These are phyloP conservation scores for Helarctos malayanus DNA, from an alignment of 2,797 vertebrate genomes.

Conservation along the genomic window DNA sequence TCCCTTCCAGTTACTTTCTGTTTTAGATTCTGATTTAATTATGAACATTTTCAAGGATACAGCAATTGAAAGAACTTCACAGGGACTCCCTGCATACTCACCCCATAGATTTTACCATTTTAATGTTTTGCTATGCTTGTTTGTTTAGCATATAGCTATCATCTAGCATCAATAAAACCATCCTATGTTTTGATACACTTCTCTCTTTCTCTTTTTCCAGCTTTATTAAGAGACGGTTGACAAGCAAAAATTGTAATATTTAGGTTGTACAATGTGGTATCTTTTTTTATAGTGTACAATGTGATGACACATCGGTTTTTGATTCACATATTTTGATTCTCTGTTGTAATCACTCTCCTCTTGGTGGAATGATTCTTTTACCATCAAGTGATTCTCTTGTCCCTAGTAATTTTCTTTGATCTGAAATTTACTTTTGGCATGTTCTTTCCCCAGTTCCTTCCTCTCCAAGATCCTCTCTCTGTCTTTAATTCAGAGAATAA, in stretches of 20 bases:
- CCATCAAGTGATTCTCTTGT: background rate
- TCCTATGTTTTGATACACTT: background rate
- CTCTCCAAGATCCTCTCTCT: background rate
- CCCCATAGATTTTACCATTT: background rate
- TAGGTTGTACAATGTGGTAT: background rate
- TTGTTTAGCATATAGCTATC: background rate
- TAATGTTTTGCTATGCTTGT: background rate
- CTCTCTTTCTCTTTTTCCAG: background rate
- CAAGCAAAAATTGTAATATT: background rate
- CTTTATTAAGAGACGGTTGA: background rate
- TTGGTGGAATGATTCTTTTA: background rate
- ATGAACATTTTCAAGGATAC: background rate
- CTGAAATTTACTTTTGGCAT: background rate
- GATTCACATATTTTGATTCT: background rate
- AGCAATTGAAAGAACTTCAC: background rate
- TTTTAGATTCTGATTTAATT: background rate
- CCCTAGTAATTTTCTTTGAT: background rate
- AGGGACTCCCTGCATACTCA: background rate
- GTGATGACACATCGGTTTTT: background rate
- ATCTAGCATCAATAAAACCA: background rate
- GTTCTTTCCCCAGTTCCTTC: background rate
- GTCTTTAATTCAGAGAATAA: background rate
- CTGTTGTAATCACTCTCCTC: background rate
- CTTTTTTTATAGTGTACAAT: background rate
- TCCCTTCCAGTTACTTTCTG: background rate